A percentile compares a stretch with the other conserved stretches of the same genome.
These are phyloP conservation scores for Adelphocoris suturalis DNA, from an alignment of 2,888 invertebrate species.

Conservation along the genomic window DNA sequence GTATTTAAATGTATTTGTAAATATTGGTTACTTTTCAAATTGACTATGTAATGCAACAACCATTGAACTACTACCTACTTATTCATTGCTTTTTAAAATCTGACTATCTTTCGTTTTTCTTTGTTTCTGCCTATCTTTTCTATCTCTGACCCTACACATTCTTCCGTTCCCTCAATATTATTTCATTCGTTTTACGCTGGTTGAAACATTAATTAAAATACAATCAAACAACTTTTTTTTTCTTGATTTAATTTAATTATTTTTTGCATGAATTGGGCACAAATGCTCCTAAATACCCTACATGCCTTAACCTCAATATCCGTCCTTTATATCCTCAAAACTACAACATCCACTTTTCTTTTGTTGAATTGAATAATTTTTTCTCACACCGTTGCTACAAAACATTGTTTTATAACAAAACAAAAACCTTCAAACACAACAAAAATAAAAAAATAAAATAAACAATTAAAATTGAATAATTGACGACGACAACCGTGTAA, in stretches of 20 bases:
- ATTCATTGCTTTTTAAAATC: slow-evolving; percentile 76
- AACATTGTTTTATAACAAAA: neutral
- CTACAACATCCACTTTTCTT: slow-evolving; percentile 12
- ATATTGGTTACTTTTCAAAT: slow-evolving; percentile 58
- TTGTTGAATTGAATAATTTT: slow-evolving; percentile 31
- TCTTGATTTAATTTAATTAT: neutral
- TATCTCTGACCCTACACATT: slow-evolving; percentile 80
- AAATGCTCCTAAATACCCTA: neutral
- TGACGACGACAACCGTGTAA: slow-evolving; percentile 61
- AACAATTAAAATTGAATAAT: neutral
- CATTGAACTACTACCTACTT: slow-evolving; percentile 48
- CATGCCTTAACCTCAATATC: neutral
- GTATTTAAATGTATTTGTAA: slow-evolving; percentile 69
- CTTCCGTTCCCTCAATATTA: slow-evolving; percentile 58
- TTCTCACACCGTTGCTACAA: neutral
- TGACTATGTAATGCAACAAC: slow-evolving; percentile 69
- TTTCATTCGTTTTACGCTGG: slow-evolving; percentile 74
- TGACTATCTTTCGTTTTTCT: slow-evolving; percentile 81
- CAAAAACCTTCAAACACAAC: neutral
- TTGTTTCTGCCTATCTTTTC: slow-evolving; percentile 80
- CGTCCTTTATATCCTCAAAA: slow-evolving; percentile 31
- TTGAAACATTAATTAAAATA: neutral
- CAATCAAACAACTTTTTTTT: neutral
- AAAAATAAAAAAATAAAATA: neutral
- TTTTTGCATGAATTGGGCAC: slow-evolving; percentile 22